phyloP scores from a whole-genome alignment of 1,140 invertebrate genomes.

The Paraescarpia echinospica region DNA sequence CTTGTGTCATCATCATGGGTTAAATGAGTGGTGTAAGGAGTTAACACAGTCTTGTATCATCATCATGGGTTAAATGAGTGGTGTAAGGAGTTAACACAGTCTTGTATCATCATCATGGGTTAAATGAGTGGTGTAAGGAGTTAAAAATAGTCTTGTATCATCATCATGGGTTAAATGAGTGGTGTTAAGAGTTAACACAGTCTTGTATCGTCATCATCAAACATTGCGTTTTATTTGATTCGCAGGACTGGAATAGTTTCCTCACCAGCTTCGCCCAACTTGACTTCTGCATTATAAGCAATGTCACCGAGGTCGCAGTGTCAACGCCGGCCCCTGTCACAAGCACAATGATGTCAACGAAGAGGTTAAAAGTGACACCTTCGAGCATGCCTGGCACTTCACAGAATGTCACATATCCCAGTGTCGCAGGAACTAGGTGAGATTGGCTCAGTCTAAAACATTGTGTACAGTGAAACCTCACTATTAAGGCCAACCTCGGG shows the following conservation, averaged over 20 bases:
- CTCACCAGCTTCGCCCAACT: constrained; percentile 47
- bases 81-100: too few relatives aligned
- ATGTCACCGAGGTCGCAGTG: neutral
- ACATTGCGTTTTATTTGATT: constrained; percentile 1
- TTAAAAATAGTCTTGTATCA: neutral
- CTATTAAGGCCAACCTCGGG: too few relatives aligned
- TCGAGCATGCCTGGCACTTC: neutral
- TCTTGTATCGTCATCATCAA: neutral
- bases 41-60: too few relatives aligned
- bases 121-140: too few relatives aligned
- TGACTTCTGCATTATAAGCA: constrained; percentile 45
- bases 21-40: too few relatives aligned
- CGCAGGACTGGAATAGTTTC: constrained; percentile 56
- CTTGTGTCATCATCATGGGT: too few relatives aligned
- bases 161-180: neutral
- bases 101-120: too few relatives aligned
- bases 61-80: too few relatives aligned
- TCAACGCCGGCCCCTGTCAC: neutral
- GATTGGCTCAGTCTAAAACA: too few relatives aligned
- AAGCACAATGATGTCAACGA: neutral
- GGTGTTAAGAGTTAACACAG: neutral
- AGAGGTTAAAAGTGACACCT: neutral
- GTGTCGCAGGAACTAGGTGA: too few relatives aligned
- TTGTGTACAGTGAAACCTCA: too few relatives aligned
- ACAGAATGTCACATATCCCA: too few relatives aligned